Percentiles rank a stretch among this genome's conserved stretches.
Conservation (phyloP, 2,888 invertebrate species). For the Copidosoma aretas region DNA sequence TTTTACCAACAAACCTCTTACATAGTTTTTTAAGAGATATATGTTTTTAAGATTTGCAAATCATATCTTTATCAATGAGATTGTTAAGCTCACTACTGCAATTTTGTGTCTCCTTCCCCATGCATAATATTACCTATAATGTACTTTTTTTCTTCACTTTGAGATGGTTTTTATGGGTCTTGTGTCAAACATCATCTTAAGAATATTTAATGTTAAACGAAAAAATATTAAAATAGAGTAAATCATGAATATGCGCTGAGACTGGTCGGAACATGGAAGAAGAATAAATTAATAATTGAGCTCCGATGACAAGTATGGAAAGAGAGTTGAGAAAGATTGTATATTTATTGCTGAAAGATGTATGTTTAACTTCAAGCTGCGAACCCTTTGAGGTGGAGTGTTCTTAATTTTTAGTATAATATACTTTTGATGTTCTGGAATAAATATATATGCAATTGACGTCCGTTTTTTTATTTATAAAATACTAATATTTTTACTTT, state of each 20-base stretch:
- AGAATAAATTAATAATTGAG: constrained; percentile 27
- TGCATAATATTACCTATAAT: constrained; percentile 7
- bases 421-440: constrained; percentile 42
- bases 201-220: constrained; percentile 40
- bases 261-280: constrained; percentile 42
- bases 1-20: too few species aligned
- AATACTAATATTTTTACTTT: too few species aligned
- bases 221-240: constrained; percentile 9
- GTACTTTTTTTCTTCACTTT: background rate
- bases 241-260: constrained; percentile 36
- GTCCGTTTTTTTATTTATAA: background rate
- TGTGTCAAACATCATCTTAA: constrained; percentile 39
- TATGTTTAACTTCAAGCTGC: constrained; percentile 39
- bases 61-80: background rate
- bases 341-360: constrained; percentile 36
- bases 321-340: constrained; percentile 29
- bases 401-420: constrained; percentile 41
- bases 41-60: background rate
- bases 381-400: constrained; percentile 39
- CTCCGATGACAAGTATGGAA: constrained; percentile 1
- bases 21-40: constrained; percentile 4
- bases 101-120: background rate
- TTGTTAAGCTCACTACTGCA: background rate
- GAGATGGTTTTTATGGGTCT: constrained; percentile 9
- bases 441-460: constrained; percentile 40